phyloP scores from a whole-genome alignment of 2,797 vertebrate genomes.

The Tapera naevia region DNA sequence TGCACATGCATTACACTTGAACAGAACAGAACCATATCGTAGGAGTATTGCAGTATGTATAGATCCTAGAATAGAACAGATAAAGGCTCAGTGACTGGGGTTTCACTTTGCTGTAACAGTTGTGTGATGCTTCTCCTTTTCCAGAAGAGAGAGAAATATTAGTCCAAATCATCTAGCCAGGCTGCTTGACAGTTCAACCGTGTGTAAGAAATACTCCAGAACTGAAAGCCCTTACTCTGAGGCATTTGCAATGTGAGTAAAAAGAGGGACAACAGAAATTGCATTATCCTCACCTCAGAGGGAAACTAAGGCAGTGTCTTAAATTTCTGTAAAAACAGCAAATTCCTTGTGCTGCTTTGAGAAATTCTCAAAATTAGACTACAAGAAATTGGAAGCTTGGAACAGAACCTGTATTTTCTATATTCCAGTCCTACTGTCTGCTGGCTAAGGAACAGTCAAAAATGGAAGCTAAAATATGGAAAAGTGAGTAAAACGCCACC shows the following conservation, averaged over 20 bases:
- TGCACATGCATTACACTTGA: background rate
- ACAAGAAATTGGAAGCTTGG: background rate
- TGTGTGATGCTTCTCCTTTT: background rate
- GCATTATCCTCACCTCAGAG: background rate
- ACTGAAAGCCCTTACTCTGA: background rate
- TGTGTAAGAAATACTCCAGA: background rate
- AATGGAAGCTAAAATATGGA: background rate
- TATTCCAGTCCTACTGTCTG: background rate
- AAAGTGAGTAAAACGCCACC: slow-evolving; percentile 13
- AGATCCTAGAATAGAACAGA: background rate
- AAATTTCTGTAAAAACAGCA: background rate
- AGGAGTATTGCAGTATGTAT: background rate
- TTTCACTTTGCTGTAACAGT: background rate
- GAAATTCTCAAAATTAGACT: slow-evolving; percentile 1
- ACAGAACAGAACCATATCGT: background rate
- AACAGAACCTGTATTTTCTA: background rate
- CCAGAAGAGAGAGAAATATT: background rate
- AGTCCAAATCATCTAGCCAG: background rate
- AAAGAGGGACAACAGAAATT: background rate
- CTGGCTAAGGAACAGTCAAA: background rate
- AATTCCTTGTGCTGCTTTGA: background rate
- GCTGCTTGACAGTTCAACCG: background rate
- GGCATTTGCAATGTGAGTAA: background rate
- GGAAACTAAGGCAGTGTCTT: background rate
- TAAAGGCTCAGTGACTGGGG: background rate